A percentile compares a stretch with the other conserved stretches of the same genome.
Conservation (phyloP, 2,797 vertebrate genomes). For the Dromococcyx pavoninus region DNA sequence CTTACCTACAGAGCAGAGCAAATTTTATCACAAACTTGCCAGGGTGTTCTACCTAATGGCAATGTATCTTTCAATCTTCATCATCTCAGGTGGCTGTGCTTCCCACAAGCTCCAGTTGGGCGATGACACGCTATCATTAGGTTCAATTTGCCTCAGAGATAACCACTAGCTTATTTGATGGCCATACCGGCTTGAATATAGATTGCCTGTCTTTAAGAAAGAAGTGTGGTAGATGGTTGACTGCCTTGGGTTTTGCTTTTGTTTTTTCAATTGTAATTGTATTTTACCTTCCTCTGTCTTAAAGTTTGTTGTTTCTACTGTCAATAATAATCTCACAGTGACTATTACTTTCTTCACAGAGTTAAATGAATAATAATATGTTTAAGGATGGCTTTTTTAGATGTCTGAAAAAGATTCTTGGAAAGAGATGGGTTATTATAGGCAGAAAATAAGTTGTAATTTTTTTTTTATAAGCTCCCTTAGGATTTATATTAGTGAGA, state of each 20-base stretch:
- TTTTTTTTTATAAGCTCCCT: neutral
- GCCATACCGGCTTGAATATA: neutral
- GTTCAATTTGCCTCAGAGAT: neutral
- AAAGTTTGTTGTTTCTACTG: neutral
- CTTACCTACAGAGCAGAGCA: neutral
- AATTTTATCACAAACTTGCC: neutral
- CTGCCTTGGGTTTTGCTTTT: constrained; percentile 2
- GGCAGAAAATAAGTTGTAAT: neutral
- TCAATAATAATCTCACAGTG: neutral
- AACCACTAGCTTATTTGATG: neutral
- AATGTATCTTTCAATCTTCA: neutral
- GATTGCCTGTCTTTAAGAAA: neutral
- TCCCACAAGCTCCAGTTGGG: neutral
- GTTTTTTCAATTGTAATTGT: neutral
- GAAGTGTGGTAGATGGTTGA: neutral
- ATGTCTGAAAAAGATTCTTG: neutral
- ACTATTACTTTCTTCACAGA: neutral
- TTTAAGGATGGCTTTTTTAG: neutral
- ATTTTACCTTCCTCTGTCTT: neutral
- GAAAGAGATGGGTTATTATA: neutral
- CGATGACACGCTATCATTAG: neutral
- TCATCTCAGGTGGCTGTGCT: neutral
- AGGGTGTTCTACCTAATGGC: neutral
- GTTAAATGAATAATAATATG: neutral
- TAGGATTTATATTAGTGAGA: neutral